phyloP scores from a whole-genome alignment of 2,113 vertebrate genomes.

The Anarrhichthys ocellatus region DNA sequence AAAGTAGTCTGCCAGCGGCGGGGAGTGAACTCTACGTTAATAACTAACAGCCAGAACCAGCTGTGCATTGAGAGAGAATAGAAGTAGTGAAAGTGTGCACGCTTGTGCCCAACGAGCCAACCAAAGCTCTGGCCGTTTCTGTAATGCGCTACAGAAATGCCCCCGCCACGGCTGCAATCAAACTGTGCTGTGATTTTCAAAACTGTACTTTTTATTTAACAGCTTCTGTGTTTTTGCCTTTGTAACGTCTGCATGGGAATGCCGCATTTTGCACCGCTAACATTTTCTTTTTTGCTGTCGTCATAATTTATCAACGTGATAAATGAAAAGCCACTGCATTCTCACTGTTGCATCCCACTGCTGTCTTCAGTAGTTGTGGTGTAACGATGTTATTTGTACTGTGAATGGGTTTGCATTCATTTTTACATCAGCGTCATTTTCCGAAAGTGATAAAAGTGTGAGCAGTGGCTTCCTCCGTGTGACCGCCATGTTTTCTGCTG shows the following conservation, averaged over 20 bases:
- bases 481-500: slow-evolving; percentile 55
- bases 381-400: slow-evolving; percentile 14
- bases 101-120: too few relatives aligned
- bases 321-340: slow-evolving; percentile 52
- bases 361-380: slow-evolving; percentile 38
- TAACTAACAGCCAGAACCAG: too few relatives aligned
- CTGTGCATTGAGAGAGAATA: too few relatives aligned
- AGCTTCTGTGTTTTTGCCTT: slow-evolving; percentile 35
- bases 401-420: slow-evolving; percentile 46
- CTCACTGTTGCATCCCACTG: slow-evolving; percentile 45
- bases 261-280: slow-evolving; percentile 63
- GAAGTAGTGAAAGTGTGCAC: too few relatives aligned
- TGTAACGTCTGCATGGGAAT: slow-evolving; percentile 71
- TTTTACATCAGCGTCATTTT: slow-evolving; percentile 26
- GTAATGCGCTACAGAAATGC: background rate
- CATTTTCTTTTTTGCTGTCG: slow-evolving; percentile 53
- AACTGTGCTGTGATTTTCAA: too few relatives aligned
- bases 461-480: slow-evolving; percentile 34
- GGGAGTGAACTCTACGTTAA: too few relatives aligned
- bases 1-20: too few relatives aligned
- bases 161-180: too few relatives aligned
- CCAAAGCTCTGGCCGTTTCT: background rate
- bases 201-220: slow-evolving; percentile 19
- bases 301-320: slow-evolving; percentile 64
- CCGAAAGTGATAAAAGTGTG: slow-evolving; percentile 25